These are phyloP conservation scores for Enteromius fasciolatus DNA, from an alignment of 2,797 vertebrate genomes.

Conservation along the genomic window DNA sequence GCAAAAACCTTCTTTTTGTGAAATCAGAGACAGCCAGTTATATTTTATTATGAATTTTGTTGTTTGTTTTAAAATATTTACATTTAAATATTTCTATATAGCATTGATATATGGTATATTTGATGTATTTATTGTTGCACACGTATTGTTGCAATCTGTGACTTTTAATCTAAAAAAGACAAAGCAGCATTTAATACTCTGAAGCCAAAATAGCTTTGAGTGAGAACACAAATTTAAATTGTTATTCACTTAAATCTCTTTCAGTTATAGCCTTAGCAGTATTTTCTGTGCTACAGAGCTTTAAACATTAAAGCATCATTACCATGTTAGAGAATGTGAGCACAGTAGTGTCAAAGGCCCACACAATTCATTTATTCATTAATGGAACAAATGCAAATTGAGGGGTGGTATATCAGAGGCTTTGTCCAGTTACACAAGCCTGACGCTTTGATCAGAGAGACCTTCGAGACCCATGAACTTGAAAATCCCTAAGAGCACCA, in stretches of 20 bases:
- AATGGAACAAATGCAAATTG: slow-evolving; percentile 36
- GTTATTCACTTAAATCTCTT: not conserved
- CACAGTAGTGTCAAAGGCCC: not conserved
- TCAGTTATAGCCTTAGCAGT: not conserved
- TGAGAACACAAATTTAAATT: not conserved
- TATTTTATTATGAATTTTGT: not conserved
- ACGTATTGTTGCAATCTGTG: not conserved
- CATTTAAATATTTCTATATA: no score
- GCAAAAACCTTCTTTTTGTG: not conserved
- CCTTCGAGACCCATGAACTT: slow-evolving; percentile 16
- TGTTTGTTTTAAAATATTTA: no score
- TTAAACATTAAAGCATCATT: slow-evolving; percentile 21
- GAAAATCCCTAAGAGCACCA: slow-evolving; percentile 7
- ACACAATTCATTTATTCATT: slow-evolving; percentile 16
- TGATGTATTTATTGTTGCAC: no score
- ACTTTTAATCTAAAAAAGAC: not conserved
- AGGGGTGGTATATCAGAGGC: not conserved
- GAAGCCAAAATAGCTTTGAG: not conserved
- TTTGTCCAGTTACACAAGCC: not conserved
- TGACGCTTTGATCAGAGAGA: not conserved
- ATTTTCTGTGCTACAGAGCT: not conserved
- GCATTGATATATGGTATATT: not conserved
- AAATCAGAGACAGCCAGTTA: not conserved
- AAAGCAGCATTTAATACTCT: not conserved
- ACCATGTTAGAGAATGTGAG: not conserved